phyloP scores from a whole-genome alignment of 2,888 invertebrate genomes.

The Tubulanus polymorphus region DNA sequence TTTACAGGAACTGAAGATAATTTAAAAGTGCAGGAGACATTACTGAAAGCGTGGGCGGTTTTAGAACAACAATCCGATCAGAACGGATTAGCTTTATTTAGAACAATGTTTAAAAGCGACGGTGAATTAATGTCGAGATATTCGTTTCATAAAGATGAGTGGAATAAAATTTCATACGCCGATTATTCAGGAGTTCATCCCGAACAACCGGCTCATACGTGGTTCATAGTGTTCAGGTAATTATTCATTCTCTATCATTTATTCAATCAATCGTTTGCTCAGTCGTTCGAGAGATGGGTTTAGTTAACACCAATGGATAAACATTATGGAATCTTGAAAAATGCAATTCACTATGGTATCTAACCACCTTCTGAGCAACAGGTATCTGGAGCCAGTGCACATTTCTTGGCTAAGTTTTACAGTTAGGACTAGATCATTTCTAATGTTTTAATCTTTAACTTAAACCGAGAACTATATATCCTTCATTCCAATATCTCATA shows the following conservation, averaged over 20 bases:
- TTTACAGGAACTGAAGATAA: conserved; percentile 43
- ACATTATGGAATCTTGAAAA: too few species aligned
- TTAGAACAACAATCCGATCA: conserved; percentile 44
- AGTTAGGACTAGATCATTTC: too few species aligned
- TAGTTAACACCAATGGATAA: too few species aligned
- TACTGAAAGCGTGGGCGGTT: conserved; percentile 44
- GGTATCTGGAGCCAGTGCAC: too few species aligned
- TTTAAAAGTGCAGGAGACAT: conserved; percentile 33
- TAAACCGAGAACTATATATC: background rate
- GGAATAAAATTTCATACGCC: conserved; percentile 51
- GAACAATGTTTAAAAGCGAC: conserved; percentile 46
- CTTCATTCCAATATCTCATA: background rate
- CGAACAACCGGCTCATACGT: conserved; percentile 48
- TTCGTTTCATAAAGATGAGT: conserved; percentile 51
- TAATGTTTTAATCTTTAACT: too few species aligned
- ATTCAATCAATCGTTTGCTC: too few species aligned
- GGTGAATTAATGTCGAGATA: conserved; percentile 47
- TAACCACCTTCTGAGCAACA: too few species aligned
- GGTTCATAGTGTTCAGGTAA: conserved; percentile 53
- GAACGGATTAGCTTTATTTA: conserved; percentile 43
- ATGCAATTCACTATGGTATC: too few species aligned
- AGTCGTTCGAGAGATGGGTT: too few species aligned
- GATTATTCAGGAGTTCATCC: conserved; percentile 49
- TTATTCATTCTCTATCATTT: too few species aligned
- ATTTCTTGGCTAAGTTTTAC: too few species aligned